Percentiles rank a stretch among this genome's conserved stretches.
Evolutionary conservation across 1,140 invertebrate species (phyloP).

Genomic region (Aphidius gifuensis): DNA sequence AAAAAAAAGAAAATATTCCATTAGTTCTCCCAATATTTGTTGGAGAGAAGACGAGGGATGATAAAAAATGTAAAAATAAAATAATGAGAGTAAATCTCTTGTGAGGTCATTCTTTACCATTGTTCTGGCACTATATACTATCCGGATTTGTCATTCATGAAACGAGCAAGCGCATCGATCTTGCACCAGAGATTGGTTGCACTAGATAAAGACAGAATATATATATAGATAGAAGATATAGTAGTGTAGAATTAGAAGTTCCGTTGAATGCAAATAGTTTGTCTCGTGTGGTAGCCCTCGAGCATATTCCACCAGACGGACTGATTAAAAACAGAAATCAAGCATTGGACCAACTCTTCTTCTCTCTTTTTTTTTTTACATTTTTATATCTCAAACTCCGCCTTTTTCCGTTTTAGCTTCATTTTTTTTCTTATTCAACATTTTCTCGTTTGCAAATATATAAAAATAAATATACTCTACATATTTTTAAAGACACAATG

Average conservation of each 20-base stretch:
- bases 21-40: too few species aligned
- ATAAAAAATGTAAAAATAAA: too few species aligned
- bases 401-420: conserved; percentile 9
- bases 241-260: conserved; percentile 7
- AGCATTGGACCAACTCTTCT: conserved; percentile 27
- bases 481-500: too few species aligned
- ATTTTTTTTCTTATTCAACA: conserved; percentile 18
- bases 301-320: conserved; percentile 29
- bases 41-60: too few species aligned
- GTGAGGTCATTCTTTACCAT: background rate
- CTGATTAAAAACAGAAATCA: conserved; percentile 42
- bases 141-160: conserved; percentile 6
- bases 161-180: background rate
- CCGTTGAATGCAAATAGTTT: conserved; percentile 5
- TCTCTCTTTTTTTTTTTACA: conserved; percentile 19
- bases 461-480: background rate
- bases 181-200: conserved; percentile 5
- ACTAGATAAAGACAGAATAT: background rate
- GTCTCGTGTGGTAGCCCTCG: conserved; percentile 17
- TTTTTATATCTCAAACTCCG: conserved; percentile 23
- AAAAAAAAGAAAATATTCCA: too few species aligned
- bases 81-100: too few species aligned
- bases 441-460: conserved; percentile 22
- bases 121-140: background rate
- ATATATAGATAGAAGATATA: too few species aligned